Percentiles rank a stretch among this genome's conserved stretches.
These are phyloP conservation scores for Ophion slaviceki DNA, from an alignment of 2,888 invertebrate genomes.

Conservation along the genomic window DNA sequence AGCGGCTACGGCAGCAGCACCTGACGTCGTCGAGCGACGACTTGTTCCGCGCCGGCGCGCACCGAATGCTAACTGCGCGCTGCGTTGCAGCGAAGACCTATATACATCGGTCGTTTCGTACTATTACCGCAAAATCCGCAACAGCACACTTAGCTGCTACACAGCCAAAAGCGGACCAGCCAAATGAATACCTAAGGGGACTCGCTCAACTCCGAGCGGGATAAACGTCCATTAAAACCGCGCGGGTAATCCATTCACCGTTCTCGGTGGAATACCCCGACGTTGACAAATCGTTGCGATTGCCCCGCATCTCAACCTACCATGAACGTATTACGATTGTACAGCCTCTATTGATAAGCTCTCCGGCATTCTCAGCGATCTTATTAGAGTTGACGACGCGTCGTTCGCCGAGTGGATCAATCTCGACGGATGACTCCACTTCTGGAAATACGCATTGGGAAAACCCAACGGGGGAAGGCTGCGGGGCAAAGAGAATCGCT, in stretches of 20 bases:
- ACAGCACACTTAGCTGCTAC: not conserved
- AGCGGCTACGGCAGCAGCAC: constrained; percentile 55
- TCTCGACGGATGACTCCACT: constrained; percentile 22
- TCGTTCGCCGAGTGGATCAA: not conserved
- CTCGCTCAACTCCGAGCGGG: constrained; percentile 46
- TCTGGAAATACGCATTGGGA: constrained; percentile 7
- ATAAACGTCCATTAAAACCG: constrained; percentile 60
- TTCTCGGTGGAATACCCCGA: constrained; percentile 22
- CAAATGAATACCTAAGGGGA: constrained; percentile 49
- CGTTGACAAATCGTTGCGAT: constrained; percentile 41
- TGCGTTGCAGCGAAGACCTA: constrained; percentile 43
- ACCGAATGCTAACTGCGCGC: constrained; percentile 25
- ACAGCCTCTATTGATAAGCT: constrained; percentile 6
- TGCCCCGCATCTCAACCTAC: not conserved
- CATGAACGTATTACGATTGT: constrained; percentile 1
- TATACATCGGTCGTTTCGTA: constrained; percentile 26
- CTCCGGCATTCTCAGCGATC: not conserved
- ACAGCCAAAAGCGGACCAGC: constrained; percentile 17
- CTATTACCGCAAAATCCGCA: constrained; percentile 58
- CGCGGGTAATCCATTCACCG: constrained; percentile 57
- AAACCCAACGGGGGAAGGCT: not conserved
- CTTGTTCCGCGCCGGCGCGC: constrained; percentile 64
- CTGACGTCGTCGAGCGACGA: constrained; percentile 58
- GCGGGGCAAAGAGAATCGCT: not conserved
- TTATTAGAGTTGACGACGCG: not conserved